Base-by-base conservation (phyloP, 2,888 invertebrate species). In the Pammene aurita region DNA sequence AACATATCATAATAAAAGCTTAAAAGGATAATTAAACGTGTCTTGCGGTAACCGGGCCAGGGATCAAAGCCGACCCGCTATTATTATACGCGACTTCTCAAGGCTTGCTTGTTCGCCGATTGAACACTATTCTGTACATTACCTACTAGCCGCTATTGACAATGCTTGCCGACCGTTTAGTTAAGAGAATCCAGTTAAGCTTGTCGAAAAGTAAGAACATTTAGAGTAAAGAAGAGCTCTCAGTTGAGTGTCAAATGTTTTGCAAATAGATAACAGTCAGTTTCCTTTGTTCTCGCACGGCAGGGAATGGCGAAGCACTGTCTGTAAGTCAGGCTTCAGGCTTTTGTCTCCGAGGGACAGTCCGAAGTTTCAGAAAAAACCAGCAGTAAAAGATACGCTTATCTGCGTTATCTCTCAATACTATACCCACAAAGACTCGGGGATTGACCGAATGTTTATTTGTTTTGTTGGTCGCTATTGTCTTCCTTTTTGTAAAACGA, bases 361-460 rank as follows among this genome's bases (percentile, higher is more conserved):
- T 34, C 26, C 18, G 7, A 50, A 38, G 10, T 18, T 38, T n/a
- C 50, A 41, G n/a, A 34, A 44, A 42, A 52, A 52, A 50, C 5
- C 4, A 26, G 1, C 7, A 10, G 34, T 14, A 54, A 54, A 62
- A 54, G 41, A 1, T 54, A 44, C 42, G 44, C 54, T 54, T 54
- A 63, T 63, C 44, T 14, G 7, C 16, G 44, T 63, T 63, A 63
- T 63, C 63, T 63, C 63, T 54, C 34, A 54, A 54, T 63, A 54
- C 54, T n/a, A n/a, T n/a, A n/a, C 42, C 11, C 42, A 34, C 66
- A 60, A 44, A 11, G 38, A n/a, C 18, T 7, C 38, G 18, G 50
- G 61, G 38, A 58, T 62, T 60, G 66, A 44, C 42, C 44, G 4
- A 66, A 44, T 66, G 56, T 65, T 65, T 65, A 18, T 56, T 54